Conservation (phyloP, 1,140 invertebrate genomes). For the Monomorium pharaonis region DNA sequence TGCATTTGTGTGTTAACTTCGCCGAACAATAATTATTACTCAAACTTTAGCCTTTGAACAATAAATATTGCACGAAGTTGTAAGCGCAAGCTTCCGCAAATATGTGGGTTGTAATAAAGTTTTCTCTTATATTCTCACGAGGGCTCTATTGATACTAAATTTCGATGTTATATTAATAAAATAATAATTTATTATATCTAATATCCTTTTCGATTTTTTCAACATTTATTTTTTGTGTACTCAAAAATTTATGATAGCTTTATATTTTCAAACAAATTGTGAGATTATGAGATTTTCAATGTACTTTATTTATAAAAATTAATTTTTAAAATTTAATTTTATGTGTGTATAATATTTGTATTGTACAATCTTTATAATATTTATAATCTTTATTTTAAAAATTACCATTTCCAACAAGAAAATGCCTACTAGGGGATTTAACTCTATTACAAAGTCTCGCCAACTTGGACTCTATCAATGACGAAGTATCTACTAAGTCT, state of each 20-base stretch:
- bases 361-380: too few relatives aligned
- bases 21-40: constrained; percentile 15
- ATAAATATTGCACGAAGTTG: constrained; percentile 27
- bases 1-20: constrained; percentile 7
- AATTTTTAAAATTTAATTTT: neutral
- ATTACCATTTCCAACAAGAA: neutral
- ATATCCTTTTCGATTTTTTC: neutral
- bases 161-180: neutral
- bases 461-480: neutral
- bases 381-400: neutral
- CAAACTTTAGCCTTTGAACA: neutral
- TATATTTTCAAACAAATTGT: neutral
- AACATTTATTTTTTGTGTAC: neutral
- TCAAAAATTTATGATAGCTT: neutral
- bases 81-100: neutral
- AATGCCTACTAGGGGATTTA: neutral
- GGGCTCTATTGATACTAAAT: neutral
- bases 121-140: neutral
- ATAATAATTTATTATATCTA: neutral
- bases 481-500: constrained; percentile 1
- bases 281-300: neutral
- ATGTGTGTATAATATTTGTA: neutral
- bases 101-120: neutral
- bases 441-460: neutral
- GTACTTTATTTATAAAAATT: neutral